Base-by-base conservation (phyloP, 2,113 vertebrate genomes). In the Lagenorhynchus albirostris region DNA sequence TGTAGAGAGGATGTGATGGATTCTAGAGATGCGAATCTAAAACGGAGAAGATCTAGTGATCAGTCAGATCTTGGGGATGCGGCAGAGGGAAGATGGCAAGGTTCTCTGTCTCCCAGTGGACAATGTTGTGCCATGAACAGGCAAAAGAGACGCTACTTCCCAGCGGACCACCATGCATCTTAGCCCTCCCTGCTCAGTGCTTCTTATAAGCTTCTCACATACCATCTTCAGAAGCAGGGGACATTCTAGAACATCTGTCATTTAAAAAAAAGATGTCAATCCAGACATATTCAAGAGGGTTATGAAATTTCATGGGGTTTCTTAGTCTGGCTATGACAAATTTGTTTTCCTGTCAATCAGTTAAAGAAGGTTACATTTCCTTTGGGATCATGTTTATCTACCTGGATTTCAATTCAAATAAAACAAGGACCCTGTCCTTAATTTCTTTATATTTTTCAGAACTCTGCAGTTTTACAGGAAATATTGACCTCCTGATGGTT, bases 351-450 rank as follows among this genome's bases (percentile, higher is more conserved):
- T 95, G 79, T 90, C 80, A 77, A 8, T 97, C 95, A 92, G 4
- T 71, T 74, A 90, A 67, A 87, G 65, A 71, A 87, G 60, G 84
- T 74, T 84, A 68, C 60, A 82, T 92, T 96, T 96, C 70, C 50
- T 84, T 25, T 41, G 76, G 36, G 60, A 44, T 89, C 7, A 7
- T 60, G 14, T 90, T 94, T 77, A 74, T 38, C n/a, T 53, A 77
- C 76, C 65, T 83, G 50, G 21, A 62, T 83, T 90, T 91, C 20
- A 71, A 79, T 84, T 96, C 70, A 87, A 33, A 76, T 77, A 10
- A 83, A 94, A 83, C n/a, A 87, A 83, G 23, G n/a, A 21, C 25
- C 15, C 4, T 25, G 41, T 79, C 62, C 2, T 63, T 50, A 73
- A 38, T 5, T 60, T n/a, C 62, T 94, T 74, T 47, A 20, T 47